Percentiles rank a stretch among this genome's conserved stretches.
Evolutionary conservation across 2,797 vertebrate genomes (phyloP).

Genomic region (Coreius guichenoti): DNA sequence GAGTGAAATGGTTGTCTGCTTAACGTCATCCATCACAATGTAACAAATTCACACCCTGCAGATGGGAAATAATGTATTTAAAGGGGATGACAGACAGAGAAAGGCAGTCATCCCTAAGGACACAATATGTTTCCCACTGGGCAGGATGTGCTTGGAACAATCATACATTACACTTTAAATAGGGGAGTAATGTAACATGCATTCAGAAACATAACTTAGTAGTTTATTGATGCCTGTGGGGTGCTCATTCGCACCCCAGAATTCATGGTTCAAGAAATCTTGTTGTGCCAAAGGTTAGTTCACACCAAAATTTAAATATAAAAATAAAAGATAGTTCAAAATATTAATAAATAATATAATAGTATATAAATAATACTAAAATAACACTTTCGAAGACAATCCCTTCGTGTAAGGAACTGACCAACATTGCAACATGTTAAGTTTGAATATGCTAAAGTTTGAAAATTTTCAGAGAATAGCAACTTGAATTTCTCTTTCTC

Average conservation of each 20-base stretch:
- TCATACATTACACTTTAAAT: conserved; percentile 20
- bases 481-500: background rate
- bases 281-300: background rate
- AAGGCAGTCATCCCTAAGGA: conserved; percentile 31
- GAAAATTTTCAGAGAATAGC: background rate
- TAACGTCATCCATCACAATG: conserved; percentile 43
- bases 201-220: conserved; percentile 3
- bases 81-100: conserved; percentile 20
- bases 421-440: background rate
- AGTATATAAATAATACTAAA: background rate
- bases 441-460: background rate
- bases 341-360: background rate
- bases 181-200: conserved; percentile 12
- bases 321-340: background rate
- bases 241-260: background rate
- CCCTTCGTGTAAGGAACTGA: background rate
- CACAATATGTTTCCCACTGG: conserved; percentile 9
- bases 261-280: background rate
- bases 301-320: background rate
- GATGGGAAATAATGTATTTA: conserved; percentile 34
- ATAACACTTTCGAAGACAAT: background rate
- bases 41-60: conserved; percentile 35
- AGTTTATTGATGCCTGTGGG: conserved; percentile 1
- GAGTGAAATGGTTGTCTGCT: conserved; percentile 37
- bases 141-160: conserved; percentile 23